Evolutionary conservation across 2,113 vertebrate genomes (phyloP), one percentile per base, ranked within the genome.

Genomic region (Chamaetylas fuelleborni): DNA sequence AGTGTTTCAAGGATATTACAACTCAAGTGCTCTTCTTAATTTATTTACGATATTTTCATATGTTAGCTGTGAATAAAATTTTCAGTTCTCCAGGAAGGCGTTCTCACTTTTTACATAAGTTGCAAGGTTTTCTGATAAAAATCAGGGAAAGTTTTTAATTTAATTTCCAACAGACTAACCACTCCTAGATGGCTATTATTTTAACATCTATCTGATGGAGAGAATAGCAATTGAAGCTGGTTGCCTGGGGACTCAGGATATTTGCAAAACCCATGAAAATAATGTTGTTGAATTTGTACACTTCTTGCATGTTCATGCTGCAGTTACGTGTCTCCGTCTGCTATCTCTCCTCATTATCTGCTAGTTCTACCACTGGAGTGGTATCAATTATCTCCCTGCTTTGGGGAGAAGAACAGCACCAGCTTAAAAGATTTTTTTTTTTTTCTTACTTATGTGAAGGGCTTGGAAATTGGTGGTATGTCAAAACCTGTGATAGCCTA

Each of bases 271-370:
- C 40, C 6, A 0, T 67, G 69, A 94, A 92, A 96, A 86, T 58
- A 70, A 67, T 16, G 1, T 64, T 72, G 22, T 34, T 88, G 81
- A 56, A 48, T 93, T 92, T 86, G 40, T 92, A 74, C 18, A 26
- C 23, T 88, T 77, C 64, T 60, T 83, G 56, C 43, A 29, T 38
- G 64, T 70, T 93, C 47, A 29, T 88, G 67, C 85, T 74, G 76
- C 45, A 82, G 88, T 92, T 86, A 78, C 0, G 0, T 57, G 66
- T 60, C 56, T 94, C 60, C 0, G 2, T 70, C 54, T 88, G 90
- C 47, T 92, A 73, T 77, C 64, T 73, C 34, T 65, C 66, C 42
- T 95, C 64, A 53, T 96, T 92, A 95, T 92, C 82, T 93, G 47
- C 67, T 56, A 78, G 29, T 66, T 90, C 64, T 17, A 51, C 58